These are phyloP conservation scores for Choloepus didactylus DNA, from an alignment of 2,797 vertebrate species.

Conservation along the genomic window DNA sequence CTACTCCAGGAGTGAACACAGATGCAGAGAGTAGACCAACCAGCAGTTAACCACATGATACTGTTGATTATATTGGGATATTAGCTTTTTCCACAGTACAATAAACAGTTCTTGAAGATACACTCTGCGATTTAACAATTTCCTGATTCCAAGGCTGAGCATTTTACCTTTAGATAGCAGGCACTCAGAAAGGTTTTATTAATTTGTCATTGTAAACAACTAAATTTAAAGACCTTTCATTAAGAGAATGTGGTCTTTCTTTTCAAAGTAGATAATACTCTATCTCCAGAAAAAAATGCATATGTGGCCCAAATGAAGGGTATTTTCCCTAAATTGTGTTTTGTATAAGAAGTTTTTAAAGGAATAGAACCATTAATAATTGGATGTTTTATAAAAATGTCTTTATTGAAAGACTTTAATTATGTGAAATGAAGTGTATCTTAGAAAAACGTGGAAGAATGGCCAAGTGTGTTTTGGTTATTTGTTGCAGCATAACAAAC, in stretches of 20 bases:
- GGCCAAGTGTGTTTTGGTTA: background rate
- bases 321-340: background rate
- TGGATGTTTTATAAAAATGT: background rate
- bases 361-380: background rate
- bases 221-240: background rate
- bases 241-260: background rate
- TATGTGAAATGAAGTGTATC: background rate
- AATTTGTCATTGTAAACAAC: background rate
- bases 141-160: background rate
- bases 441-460: background rate
- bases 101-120: background rate
- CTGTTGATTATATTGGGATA: background rate
- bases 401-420: slow-evolving; percentile 13
- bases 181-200: background rate
- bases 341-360: background rate
- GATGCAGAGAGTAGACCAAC: background rate
- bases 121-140: background rate
- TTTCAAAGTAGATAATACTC: background rate
- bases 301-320: background rate
- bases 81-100: background rate
- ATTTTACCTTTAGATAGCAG: background rate
- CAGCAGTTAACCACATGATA: background rate
- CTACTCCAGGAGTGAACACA: background rate
- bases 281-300: background rate
- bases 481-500: background rate